These are phyloP conservation scores for Xylota segnis DNA, from an alignment of 2,888 invertebrate species.

Conservation along the genomic window DNA sequence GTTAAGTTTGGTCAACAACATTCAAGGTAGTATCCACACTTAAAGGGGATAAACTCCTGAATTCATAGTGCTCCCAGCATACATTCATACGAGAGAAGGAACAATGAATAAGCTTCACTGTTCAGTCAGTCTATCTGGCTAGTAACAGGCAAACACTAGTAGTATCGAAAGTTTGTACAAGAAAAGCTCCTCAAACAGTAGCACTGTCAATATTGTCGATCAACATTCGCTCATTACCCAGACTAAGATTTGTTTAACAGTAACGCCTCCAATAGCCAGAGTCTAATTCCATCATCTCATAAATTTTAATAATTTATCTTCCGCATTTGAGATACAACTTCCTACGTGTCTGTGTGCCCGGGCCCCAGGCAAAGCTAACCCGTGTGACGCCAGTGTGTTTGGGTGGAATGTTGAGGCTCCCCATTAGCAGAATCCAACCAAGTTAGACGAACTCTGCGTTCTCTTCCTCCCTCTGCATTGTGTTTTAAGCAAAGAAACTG, in stretches of 20 bases:
- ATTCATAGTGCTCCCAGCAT: too few relatives aligned
- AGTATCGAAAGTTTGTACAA: slow-evolving; percentile 18
- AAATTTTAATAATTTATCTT: slow-evolving; percentile 55
- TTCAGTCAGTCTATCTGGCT: not conserved
- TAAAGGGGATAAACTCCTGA: too few relatives aligned
- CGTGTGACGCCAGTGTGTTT: slow-evolving; percentile 34
- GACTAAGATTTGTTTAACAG: slow-evolving; percentile 7
- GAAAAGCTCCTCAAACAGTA: slow-evolving; percentile 52
- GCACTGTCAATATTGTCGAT: slow-evolving; percentile 19
- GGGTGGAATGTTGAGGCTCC: slow-evolving; percentile 51
- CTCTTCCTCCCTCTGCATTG: not conserved
- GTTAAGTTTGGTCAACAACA: too few relatives aligned
- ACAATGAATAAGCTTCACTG: too few relatives aligned
- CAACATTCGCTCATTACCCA: slow-evolving; percentile 3
- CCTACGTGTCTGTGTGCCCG: slow-evolving; percentile 18
- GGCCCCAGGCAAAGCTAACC: not conserved
- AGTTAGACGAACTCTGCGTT: slow-evolving; percentile 3
- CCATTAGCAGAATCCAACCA: slow-evolving; percentile 53
- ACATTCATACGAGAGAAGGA: too few relatives aligned
- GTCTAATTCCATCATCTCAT: slow-evolving; percentile 50
- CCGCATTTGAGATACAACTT: slow-evolving; percentile 28
- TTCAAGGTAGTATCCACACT: too few relatives aligned
- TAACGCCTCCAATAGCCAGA: not conserved
- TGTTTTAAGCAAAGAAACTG: slow-evolving; percentile 45
- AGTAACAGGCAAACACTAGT: not conserved